phyloP scores from a whole-genome alignment of 1,140 invertebrate genomes.

The Drosophila navojoa region DNA sequence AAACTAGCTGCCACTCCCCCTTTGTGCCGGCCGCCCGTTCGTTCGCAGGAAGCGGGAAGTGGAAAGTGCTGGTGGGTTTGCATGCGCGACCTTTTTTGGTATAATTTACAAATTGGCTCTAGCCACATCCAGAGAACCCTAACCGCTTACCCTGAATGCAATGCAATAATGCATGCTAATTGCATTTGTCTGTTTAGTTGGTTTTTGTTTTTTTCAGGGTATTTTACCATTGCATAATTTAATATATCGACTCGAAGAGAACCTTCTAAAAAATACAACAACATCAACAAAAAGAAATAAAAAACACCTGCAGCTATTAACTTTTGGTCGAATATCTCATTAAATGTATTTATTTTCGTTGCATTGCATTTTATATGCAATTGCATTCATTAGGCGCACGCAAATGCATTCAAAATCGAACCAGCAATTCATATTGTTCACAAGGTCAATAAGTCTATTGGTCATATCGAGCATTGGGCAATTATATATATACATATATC shows the following conservation, averaged over 20 bases:
- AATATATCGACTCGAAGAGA: conserved; percentile 23
- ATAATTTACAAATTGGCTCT: conserved; percentile 74
- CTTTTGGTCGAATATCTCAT: conserved; percentile 44
- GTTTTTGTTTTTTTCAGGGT: conserved; percentile 42
- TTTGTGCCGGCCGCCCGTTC: background rate
- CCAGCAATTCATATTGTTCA: conserved; percentile 43
- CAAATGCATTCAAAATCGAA: conserved; percentile 48
- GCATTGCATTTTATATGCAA: conserved; percentile 34
- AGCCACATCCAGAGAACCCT: conserved; percentile 7
- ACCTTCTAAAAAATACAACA: conserved; percentile 4
- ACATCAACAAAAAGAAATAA: no score
- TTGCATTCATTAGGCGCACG: conserved; percentile 69
- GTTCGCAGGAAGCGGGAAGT: conserved; percentile 46
- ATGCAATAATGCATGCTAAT: conserved; percentile 61
- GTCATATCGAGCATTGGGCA: conserved; percentile 1
- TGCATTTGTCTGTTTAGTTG: conserved; percentile 16
- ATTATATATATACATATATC: conserved; percentile 7
- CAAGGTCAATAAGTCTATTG: conserved; percentile 51
- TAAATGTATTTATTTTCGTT: conserved; percentile 50
- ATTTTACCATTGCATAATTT: conserved; percentile 58
- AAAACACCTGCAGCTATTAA: conserved; percentile 58
- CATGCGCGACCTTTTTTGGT: conserved; percentile 71
- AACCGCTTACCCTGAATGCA: conserved; percentile 21
- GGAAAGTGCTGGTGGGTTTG: conserved; percentile 56
- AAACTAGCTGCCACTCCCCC: background rate